A percentile compares a stretch with the other conserved stretches of the same genome.
Evolutionary conservation across 2,888 invertebrate species (phyloP).

Genomic region (Cheilosia soror): DNA sequence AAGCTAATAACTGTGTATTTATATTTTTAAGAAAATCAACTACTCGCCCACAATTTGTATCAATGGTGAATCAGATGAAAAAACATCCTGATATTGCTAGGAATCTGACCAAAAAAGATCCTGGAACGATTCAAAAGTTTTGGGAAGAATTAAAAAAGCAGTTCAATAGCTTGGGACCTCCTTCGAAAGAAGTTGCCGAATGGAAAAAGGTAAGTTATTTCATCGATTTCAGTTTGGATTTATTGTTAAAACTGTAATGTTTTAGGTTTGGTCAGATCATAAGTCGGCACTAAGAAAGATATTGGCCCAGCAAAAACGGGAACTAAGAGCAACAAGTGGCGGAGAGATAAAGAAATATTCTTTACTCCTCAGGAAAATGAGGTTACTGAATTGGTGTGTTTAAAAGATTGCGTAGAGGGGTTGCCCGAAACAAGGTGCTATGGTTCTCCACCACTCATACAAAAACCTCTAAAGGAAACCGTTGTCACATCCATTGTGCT

Average conservation of each 20-base stretch:
- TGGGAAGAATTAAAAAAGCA: constrained; percentile 4
- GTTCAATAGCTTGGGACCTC: constrained; percentile 8
- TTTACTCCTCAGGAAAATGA: too few relatives aligned
- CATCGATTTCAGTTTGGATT: not conserved
- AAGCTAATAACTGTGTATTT: too few relatives aligned
- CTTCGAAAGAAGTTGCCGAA: not conserved
- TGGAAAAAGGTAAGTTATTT: constrained; percentile 10
- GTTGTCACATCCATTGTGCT: too few relatives aligned
- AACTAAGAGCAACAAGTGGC: constrained; percentile 1
- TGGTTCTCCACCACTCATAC: too few relatives aligned
- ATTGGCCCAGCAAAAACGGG: not conserved
- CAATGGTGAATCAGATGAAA: too few relatives aligned
- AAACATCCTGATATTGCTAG: constrained; percentile 10
- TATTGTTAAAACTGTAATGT: too few relatives aligned
- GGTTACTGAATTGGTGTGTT: too few relatives aligned
- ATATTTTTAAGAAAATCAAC: too few relatives aligned
- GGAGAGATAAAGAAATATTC: not conserved
- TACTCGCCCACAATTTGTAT: too few relatives aligned
- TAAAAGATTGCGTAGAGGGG: too few relatives aligned
- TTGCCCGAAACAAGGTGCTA: too few relatives aligned
- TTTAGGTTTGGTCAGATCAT: constrained; percentile 20
- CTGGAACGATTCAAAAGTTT: not conserved
- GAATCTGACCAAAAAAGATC: constrained; percentile 1
- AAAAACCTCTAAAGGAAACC: too few relatives aligned
- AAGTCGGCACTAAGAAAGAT: constrained; percentile 3